These are phyloP conservation scores for Neostethus bicornis DNA, from an alignment of 2,797 vertebrate species.

Conservation along the genomic window DNA sequence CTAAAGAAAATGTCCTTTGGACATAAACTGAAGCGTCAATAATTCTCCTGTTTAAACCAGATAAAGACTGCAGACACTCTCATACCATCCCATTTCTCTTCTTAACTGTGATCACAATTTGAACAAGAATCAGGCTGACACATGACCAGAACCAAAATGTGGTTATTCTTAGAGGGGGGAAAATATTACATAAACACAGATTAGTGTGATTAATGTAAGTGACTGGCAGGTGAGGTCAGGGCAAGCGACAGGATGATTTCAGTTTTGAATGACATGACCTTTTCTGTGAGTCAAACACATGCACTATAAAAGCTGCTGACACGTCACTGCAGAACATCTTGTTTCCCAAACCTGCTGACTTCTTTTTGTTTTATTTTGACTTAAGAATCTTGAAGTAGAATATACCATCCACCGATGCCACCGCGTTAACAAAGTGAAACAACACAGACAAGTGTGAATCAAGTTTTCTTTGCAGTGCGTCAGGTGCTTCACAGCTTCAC, in stretches of 20 bases:
- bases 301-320: conserved; percentile 69
- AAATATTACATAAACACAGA: conserved; percentile 45
- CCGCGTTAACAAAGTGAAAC: conserved; percentile 43
- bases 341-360: conserved; percentile 40
- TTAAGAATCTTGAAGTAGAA: conserved; percentile 21
- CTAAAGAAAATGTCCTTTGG: too few relatives aligned
- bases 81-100: too few relatives aligned
- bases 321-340: conserved; percentile 60
- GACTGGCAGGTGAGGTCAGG: conserved; percentile 67
- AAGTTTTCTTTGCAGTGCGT: conserved; percentile 48
- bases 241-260: conserved; percentile 52
- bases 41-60: too few relatives aligned
- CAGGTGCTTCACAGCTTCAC: conserved; percentile 64
- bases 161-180: conserved; percentile 19
- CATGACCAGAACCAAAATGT: conserved; percentile 12
- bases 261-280: conserved; percentile 77
- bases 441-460: conserved; percentile 34
- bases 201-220: conserved; percentile 65
- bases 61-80: too few relatives aligned
- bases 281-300: conserved; percentile 80
- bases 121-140: conserved; percentile 19
- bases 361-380: conserved; percentile 31
- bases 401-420: conserved; percentile 28
- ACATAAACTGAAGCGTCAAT: too few relatives aligned
- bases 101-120: conserved; percentile 9